Base-by-base conservation (phyloP, 1,140 invertebrate genomes). In the Ceratosolen fusciceps region DNA sequence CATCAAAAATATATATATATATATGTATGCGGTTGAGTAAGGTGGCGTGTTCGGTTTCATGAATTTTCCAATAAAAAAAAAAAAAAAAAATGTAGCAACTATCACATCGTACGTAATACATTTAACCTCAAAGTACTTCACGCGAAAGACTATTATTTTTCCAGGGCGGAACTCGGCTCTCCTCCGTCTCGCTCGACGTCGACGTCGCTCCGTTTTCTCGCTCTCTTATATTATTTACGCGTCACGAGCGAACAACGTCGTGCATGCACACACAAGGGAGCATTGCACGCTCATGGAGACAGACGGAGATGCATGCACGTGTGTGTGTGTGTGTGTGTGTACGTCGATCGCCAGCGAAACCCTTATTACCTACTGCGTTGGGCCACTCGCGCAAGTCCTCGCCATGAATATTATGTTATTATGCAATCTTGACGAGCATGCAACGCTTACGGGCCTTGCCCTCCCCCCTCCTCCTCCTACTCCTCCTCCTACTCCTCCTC, bases 371-470 rank as follows among this genome's bases (percentile, higher is more conserved):
- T 84, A 81, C 24, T 34, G n/a, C n/a, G 12, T 34, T n/a, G 49
- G 47, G 82, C 83, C 83, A 84, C 86, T 74, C 83, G 82, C 84
- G 84, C 83, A 84, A 86, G 84, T 84, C 85, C 81, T 81, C 82
- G 81, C 84, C 81, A 86, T 85, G 87, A 89, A 88, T 90, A 90
- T 90, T 90, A 90, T 90, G 88, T 89, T 87, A 90, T 90, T 90
- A 90, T 89, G 83, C 85, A 90, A 90, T 90, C 88, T 89, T 83
- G 84, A 80, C 83, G 84, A 85, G 60, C 80, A 74, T 74, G 80
- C 80, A 56, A 80, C 73, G 56, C 74, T n/a, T n/a, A n/a, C n/a
- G n/a, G n/a, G n/a, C n/a, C n/a, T n/a, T n/a, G n/a, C n/a, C n/a
- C n/a, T n/a, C n/a, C n/a, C n/a, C n/a, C n/a, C n/a, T n/a, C n/a